Percentiles rank a stretch among this genome's conserved stretches.
phyloP scores from a whole-genome alignment of 2,113 vertebrate genomes.

The Atlantisia rogersi region DNA sequence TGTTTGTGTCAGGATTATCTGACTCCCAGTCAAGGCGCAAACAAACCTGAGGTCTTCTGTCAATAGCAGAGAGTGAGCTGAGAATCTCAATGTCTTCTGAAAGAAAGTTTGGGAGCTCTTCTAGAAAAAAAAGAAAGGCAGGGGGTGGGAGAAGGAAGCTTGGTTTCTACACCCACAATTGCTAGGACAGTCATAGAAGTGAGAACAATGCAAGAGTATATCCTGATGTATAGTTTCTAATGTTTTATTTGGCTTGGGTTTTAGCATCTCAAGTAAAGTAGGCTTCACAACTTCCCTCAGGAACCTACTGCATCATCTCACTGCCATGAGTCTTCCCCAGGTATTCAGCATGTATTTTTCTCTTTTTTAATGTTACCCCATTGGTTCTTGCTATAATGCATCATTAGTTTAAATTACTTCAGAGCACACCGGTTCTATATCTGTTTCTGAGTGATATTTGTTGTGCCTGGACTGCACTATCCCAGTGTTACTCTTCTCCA shows the following conservation, averaged over 20 bases:
- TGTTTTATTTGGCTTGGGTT: not conserved
- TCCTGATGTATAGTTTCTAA: not conserved
- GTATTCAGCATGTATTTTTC: not conserved
- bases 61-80: slow-evolving; percentile 6
- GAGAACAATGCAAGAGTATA: not conserved
- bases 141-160: not conserved
- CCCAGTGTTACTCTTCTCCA: not conserved
- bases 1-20: slow-evolving; percentile 60
- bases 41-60: slow-evolving; percentile 47
- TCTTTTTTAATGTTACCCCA: not conserved
- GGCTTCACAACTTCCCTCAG: not conserved
- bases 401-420: not conserved
- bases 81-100: slow-evolving; percentile 35
- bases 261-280: not conserved
- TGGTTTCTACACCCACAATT: not conserved
- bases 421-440: not conserved
- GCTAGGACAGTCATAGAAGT: not conserved
- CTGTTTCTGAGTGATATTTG: not conserved
- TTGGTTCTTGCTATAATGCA: not conserved
- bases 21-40: slow-evolving; percentile 42
- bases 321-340: not conserved
- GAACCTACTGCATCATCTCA: not conserved
- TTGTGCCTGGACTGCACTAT: not conserved
- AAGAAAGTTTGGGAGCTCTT: slow-evolving; percentile 20
- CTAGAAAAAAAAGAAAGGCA: not conserved